Evolutionary conservation across 2,888 invertebrate genomes (phyloP), one percentile per base, ranked within the genome.

Genomic region (Tiliacea citrago): DNA sequence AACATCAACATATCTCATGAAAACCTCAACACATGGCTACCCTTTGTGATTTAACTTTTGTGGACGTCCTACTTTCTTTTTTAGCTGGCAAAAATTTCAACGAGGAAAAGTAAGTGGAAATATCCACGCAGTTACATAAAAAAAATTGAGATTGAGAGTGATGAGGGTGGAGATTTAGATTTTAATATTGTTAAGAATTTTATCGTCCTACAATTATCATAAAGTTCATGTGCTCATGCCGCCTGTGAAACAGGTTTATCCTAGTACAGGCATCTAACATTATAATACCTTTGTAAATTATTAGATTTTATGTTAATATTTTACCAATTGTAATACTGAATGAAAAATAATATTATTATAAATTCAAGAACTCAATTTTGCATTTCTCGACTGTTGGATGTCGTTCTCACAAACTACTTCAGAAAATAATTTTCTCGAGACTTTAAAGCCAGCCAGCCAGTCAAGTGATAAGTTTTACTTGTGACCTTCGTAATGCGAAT

Each of bases 341-440:
- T n/a, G n/a, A n/a, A n/a, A n/a, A n/a, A n/a, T n/a, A n/a, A n/a
- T n/a, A n/a, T n/a, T n/a, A n/a, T n/a, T n/a, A 49, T 45, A 29
- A 49, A 74, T 42, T 70, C 39, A 57, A 63, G 57, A 57, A 29
- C 47, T 62, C 39, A 73, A 55, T 67, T 69, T 49, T 49, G 21
- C 24, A 77, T 77, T 68, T 47, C n/a, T n/a, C 6, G 16, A 42
- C 39, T 21, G 10, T 24, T 42, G 18, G 47, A 61, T n/a, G n/a
- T 18, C 18, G 10, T 60, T 42, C 16, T 21, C 49, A 39, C 18
- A 21, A 35, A 51, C 35, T 68, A 49, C 49, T 78, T 29, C n/a
- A 42, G n/a, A 78, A 29, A 61, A 58, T 45, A 21, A 24, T n/a
- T 29, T 77, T 47, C 13, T 13, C 4, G 5, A 16, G 9, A 58